Evolutionary conservation across 2,113 vertebrate genomes (phyloP), one percentile per base, ranked within the genome.

Genomic region (Indicator indicator): DNA sequence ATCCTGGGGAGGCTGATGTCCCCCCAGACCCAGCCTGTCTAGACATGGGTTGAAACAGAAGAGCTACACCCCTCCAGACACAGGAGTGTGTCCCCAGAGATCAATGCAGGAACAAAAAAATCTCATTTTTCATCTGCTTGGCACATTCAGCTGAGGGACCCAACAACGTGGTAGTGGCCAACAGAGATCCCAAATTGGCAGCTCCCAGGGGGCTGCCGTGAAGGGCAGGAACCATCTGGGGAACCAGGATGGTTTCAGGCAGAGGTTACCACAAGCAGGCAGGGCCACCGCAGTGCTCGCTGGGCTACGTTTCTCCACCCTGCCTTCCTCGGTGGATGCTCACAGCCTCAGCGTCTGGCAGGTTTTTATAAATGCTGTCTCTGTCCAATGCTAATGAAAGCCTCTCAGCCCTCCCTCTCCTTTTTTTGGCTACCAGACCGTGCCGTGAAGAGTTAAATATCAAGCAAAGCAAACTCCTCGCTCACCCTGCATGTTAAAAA

Each of bases 281-380:
- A 84, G 30, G 46, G 79, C 48, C 65, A 68, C 33, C 9, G 2
- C 88, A 65, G 56, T 5, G 0, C 83, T 84, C 27, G 5, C 58
- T 36, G 20, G 86, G 71, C 83, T 24, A 14, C 13, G 20, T 82
- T 96, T 86, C 94, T 97, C 93, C 87, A 83, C 92, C 87, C 94
- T 94, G 28, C 72, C 65, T 68, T 94, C 82, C 58, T 76, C 10
- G 0, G 54, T 81, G 68, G 58, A 95, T 36, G 75, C 81, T 86
- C 83, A 91, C 82, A 96, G 95, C 84, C 84, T 89, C 17, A 11
- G 73, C 11, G 95, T 87, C 96, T 96, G 94, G 86, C 92, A 96
- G 95, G 90, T 88, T 95, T 92, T 97, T 97, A 94, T 86, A 97
- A 96, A 97, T 90, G 91, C 87, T 59, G 92, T 88, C 93, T 97